Evolutionary conservation across 2,113 vertebrate genomes (phyloP).

Genomic region (Manacus vitellinus): DNA sequence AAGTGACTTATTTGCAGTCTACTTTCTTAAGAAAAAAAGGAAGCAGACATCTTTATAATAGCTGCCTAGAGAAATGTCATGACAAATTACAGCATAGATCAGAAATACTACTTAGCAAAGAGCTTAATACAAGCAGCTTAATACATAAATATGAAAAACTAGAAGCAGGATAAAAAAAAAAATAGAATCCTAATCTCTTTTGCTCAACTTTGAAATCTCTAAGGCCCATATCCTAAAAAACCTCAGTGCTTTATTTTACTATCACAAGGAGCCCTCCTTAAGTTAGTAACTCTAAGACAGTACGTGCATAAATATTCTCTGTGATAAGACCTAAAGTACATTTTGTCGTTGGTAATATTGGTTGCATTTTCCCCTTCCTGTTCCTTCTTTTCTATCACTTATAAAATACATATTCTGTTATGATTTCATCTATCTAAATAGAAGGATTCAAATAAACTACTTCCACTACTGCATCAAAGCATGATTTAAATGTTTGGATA

Average conservation of each 20-base stretch:
- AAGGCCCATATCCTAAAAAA: slow-evolving; percentile 32
- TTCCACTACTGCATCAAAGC: not conserved
- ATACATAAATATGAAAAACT: slow-evolving; percentile 60
- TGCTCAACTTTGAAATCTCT: slow-evolving; percentile 63
- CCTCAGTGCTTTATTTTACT: not conserved
- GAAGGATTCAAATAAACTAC: not conserved
- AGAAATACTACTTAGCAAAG: slow-evolving; percentile 57
- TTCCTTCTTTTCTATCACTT: not conserved
- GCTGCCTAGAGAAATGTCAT: slow-evolving; percentile 61
- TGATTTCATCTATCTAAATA: not conserved
- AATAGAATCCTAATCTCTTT: slow-evolving; percentile 61
- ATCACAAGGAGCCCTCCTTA: not conserved
- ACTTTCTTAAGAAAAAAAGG: slow-evolving; percentile 41
- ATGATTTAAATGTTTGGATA: not conserved
- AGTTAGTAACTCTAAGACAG: not conserved
- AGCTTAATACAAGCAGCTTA: slow-evolving; percentile 68
- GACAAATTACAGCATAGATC: slow-evolving; percentile 65
- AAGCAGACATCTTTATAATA: slow-evolving; percentile 61
- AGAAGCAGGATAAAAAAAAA: slow-evolving; percentile 48
- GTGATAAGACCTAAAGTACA: not conserved
- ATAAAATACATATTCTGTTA: not conserved
- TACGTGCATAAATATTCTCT: not conserved
- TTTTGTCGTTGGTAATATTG: not conserved
- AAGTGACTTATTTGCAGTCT: slow-evolving; percentile 50
- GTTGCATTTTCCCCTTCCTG: not conserved